Evolutionary conservation across 2,113 vertebrate species (phyloP), one percentile per base, ranked within the genome.

Genomic region (Catagonus wagneri): DNA sequence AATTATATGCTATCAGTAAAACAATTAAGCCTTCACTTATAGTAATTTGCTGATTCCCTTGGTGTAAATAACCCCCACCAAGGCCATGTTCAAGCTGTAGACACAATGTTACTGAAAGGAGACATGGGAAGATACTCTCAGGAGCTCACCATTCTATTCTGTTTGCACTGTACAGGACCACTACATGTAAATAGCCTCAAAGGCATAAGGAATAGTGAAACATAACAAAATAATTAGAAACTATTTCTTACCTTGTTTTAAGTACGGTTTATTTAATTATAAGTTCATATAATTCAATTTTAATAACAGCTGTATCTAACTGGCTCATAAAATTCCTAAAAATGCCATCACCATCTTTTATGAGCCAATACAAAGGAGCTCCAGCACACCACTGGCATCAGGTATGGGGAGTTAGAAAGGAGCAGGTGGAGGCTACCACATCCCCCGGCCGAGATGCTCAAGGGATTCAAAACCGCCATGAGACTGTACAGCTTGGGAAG

Each of bases 261-360:
- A 34, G 66, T 84, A 54, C 60, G 69, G 75, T 50, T 92, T 92
- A 76, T 66, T 86, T 93, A 84, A 88, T 27, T 75, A 23, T 71
- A 58, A 60, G 9, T 83, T 93, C 84, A 69, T 78, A 29, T 23
- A 63, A 29, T 60, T 94, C 12, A 90, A 3, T 87, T 87, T 90
- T 85, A 94, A 68, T 90, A 44, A 61, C 6, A 72, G 27, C 54
- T 95, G 1, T 76, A 27, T 81, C 72, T 96, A 90, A 15, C 6
- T 54, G 32, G 14, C 29, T 85, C 56, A 85, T 9, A 11, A 75
- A 75, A 79, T 79, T 74, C 50, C 50, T 94, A 56, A 74, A 78
- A 68, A 60, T 39, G 32, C 81, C 85, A 32, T 32, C 32, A 58
- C 20, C 6, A 2, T 61, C 79, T 90, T 58, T 88, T 81, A 65